Base-by-base conservation (phyloP, 64 coral and sea anemone genomes). In the Orbicella faveolata region DNA sequence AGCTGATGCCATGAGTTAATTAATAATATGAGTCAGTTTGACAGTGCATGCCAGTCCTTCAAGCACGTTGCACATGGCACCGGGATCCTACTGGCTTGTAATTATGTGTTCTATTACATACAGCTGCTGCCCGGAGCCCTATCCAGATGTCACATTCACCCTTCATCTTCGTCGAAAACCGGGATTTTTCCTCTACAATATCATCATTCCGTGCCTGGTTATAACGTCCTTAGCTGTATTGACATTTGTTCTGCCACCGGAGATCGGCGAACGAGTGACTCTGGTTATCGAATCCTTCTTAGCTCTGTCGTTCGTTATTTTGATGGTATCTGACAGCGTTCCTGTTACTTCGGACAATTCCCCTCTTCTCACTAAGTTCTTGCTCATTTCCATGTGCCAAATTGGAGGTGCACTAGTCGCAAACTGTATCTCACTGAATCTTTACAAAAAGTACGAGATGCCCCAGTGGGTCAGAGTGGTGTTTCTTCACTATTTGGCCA, bases 91-190 rank as follows among this genome's bases (percentile, higher is more conserved):
- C 61, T 89, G 86, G 87, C 61, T 76, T 86, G 88, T 89, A 94
- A 84, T 89, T 69, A 16, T 89, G 30, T 93, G 87, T 81, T 94
- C 89, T 68, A 52, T 94, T 94, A 88, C 87, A 89, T 91, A 33
- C 88, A 97, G 95, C 89, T 97, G 95, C 74, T 97, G 95, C 69
- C 95, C 95, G 65, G 95, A 97, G 61, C 95, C 95, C 21, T 97
- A 97, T 68, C 95, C 95, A 59, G 95, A 97, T 68, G 86, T 97
- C 74, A 97, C 95, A 68, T 94, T 97, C 79, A 88, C 67, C 82
- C 88, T 97, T 34, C 95, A 97, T 68, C 78, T 97, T 34, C 87
- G 95, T 61, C 92, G 95, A 41, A 97, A 97, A 52, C 95, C 95
- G 48, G 95, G 95, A 13, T 97, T 97, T 85, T 97, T 97, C 83